phyloP scores from a whole-genome alignment of 2,888 invertebrate genomes.

The Monopis laevigella region DNA sequence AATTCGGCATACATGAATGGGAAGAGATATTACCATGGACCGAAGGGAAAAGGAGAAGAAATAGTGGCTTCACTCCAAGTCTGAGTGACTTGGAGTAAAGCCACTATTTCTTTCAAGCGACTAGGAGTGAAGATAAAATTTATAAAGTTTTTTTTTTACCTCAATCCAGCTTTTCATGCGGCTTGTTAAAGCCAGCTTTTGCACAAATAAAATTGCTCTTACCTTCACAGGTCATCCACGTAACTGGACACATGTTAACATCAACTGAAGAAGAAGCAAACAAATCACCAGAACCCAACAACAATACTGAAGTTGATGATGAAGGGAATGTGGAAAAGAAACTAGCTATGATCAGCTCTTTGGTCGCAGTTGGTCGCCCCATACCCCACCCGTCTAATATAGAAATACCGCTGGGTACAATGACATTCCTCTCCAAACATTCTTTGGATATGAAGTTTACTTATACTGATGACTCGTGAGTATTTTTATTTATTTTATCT shows the following conservation, averaged over 20 bases:
- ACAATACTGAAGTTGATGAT: conserved; percentile 42
- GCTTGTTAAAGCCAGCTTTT: no score
- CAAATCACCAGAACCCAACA: conserved; percentile 28
- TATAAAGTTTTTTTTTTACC: background rate
- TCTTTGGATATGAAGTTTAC: conserved; percentile 95
- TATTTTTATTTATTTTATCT: conserved; percentile 25
- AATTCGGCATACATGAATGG: no score
- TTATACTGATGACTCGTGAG: conserved; percentile 93
- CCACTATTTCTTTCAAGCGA: no score
- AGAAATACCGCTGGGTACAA: conserved; percentile 86
- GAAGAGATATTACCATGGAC: no score
- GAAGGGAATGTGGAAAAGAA: conserved; percentile 27
- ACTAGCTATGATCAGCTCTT: conserved; percentile 47
- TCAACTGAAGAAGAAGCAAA: conserved; percentile 32
- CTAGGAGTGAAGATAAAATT: background rate
- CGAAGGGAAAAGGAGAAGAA: no score
- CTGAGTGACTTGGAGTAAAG: no score
- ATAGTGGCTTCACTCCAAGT: no score
- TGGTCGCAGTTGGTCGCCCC: conserved; percentile 81
- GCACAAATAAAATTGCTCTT: no score
- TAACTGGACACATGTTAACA: conserved; percentile 80
- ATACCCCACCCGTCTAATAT: conserved; percentile 93
- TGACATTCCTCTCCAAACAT: conserved; percentile 92
- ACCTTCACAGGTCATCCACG: conserved; percentile 82
- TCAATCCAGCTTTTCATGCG: no score